These are phyloP conservation scores for Branchellion lobata DNA, from an alignment of 2,888 invertebrate species.

Conservation along the genomic window DNA sequence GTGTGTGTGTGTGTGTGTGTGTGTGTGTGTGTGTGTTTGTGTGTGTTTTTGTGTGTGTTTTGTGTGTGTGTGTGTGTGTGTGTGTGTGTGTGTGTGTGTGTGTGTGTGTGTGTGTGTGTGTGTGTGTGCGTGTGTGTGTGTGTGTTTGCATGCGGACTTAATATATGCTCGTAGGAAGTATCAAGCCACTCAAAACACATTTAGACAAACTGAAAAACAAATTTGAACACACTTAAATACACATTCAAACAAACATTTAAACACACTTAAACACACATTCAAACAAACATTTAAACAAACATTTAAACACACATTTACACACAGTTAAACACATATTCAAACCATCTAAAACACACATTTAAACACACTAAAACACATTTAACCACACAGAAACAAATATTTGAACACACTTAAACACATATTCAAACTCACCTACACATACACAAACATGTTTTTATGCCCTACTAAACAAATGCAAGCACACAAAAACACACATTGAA, in stretches of 20 bases:
- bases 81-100: conserved; percentile 16
- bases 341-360: background rate
- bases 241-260: background rate
- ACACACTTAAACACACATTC: conserved; percentile 1
- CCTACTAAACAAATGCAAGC: conserved; percentile 1
- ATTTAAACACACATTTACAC: background rate
- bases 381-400: background rate
- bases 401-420: no score
- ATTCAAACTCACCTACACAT: no score
- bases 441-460: no score
- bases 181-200: no score
- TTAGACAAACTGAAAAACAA: no score
- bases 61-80: background rate
- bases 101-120: conserved; percentile 35
- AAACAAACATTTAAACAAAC: background rate
- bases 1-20: conserved; percentile 17
- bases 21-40: conserved; percentile 17
- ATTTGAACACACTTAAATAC: background rate
- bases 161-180: background rate
- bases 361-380: background rate
- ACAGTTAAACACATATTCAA: background rate
- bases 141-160: background rate
- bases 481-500: background rate
- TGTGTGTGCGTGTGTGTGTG: conserved; percentile 37
- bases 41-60: background rate